Base-by-base conservation (phyloP, 2,113 vertebrate genomes). In the Stegastes partitus region DNA sequence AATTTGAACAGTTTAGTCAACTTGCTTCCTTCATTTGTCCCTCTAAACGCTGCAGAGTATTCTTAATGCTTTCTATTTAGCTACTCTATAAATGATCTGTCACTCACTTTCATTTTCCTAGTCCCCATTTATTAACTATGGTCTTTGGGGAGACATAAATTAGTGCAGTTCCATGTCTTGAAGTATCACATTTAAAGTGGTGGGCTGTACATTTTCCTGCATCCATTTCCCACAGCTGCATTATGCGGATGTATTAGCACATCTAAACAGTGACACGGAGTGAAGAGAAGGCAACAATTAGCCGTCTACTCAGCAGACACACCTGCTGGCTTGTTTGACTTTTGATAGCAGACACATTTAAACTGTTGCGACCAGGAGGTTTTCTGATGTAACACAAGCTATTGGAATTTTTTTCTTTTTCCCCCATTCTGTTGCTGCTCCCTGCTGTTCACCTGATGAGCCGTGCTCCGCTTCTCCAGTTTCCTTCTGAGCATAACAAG, bases 361-460 rank as follows among this genome's bases (percentile, higher is more conserved):
- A 47, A 47, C 16, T 22, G 37, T 25, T 61, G 15, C 16, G 58
- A 54, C 21, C 19, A 34, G 25, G 3, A 65, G 53, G 14, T 54
- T 39, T n/a, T 68, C 18, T 75, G n/a, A 59, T 28, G 9, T 25
- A 82, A 69, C 31, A 16, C 39, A 75, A 39, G 11, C 34, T 39
- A 26, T 50, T 57, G 23, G 34, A 39, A 5, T 57, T 67, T 68
- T 68, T 64, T 74, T 63, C 2, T 68, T 68, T 64, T 74, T 63
- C 2, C 50, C 64, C 18, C 37, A 68, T 74, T 84, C 53, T 79
- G 54, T 49, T 83, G 62, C 73, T 86, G 83, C 78, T 70, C 70
- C 28, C 77, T 86, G 57, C 74, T 86, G 84, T 77, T 82, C 64
- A 68, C 63, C 72, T 58, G 4, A 75, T 58, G 44, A 74, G 49